Base-by-base conservation (phyloP, 2,113 vertebrate genomes). In the Sminthopsis crassicaudata region DNA sequence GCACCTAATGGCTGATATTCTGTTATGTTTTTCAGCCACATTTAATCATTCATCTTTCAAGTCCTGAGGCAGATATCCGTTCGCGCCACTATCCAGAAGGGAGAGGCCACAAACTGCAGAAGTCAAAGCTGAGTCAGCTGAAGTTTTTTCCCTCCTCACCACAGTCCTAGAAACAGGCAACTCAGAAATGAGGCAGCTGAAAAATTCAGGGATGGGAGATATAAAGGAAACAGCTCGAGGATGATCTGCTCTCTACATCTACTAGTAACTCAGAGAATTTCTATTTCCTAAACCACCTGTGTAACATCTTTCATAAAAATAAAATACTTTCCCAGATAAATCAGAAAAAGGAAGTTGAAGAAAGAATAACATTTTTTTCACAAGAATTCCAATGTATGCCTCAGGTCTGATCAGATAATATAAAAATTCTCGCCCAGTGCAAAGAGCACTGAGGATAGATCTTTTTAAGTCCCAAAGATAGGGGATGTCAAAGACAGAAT, bases 31-130 rank as follows among this genome's bases (percentile, higher is more conserved):
- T 91, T 60, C 46, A 26, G 94, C n/a, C 46, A 90, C 52, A 53
- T 48, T 76, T 52, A 96, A 94, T 30, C 48, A 57, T 50, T 96
- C 55, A 48, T 91, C 94, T 97, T 91, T 12, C 54, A 89, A 95
- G 90, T 94, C 67, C 90, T 46, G 95, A 84, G 8, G 1, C 89
- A 94, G 26, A 8, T 89, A 93, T 96, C 76, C 24, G 88, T 1
- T 16, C 36, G 48, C 8, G 90, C 94, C 11, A 51, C 4, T 12
- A 23, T 30, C 94, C 8, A 90, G 91, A 96, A 23, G 14, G 91
- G n/a, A 90, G 94, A 92, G 3, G 2, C 25, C 42, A 3, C 42
- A 36, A 0, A 0, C 19, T 26, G 48, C 54, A 92, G 89, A 92
- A 54, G 88, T 89, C 90, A 91, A 46, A 0, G 9, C 26, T 60